Conservation (phyloP, 2,113 vertebrate genomes). For the Neogobius melanostomus region DNA sequence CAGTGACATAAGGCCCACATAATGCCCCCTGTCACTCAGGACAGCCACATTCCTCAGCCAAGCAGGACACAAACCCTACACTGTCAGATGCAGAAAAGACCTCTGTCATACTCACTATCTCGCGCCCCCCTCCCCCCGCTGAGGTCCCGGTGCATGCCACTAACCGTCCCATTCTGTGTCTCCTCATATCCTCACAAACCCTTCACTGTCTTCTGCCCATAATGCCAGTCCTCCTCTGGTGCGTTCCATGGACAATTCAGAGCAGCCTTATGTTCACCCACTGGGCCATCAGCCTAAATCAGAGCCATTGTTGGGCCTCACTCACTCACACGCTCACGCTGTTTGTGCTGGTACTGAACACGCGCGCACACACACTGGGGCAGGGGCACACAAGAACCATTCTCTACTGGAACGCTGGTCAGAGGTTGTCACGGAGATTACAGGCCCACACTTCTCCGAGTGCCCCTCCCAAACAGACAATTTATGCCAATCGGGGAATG, state of each 20-base stretch:
- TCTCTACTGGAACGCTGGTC: conserved; percentile 65
- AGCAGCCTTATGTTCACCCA: conserved; percentile 67
- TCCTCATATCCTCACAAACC: conserved; percentile 64
- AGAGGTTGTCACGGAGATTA: conserved; percentile 74
- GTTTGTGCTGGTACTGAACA: conserved; percentile 68
- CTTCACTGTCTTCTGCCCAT: conserved; percentile 69
- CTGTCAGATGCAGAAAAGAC: conserved; percentile 75
- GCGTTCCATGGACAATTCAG: conserved; percentile 76
- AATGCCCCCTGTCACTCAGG: conserved; percentile 63
- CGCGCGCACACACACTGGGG: conserved; percentile 19
- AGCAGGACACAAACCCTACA: conserved; percentile 72
- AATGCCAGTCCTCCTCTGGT: conserved; percentile 74
- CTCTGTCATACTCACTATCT: conserved; percentile 72
- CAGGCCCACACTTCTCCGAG: conserved; percentile 52
- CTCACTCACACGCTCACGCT: conserved; percentile 46
- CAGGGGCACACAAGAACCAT: conserved; percentile 65
- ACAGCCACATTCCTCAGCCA: conserved; percentile 70
- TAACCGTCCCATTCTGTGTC: conserved; percentile 58
- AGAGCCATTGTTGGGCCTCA: conserved; percentile 68
- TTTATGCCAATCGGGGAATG: conserved; percentile 67
- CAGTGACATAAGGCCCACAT: conserved; percentile 69
- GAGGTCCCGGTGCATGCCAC: conserved; percentile 70
- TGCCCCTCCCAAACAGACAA: conserved; percentile 21
- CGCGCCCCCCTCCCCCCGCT: conserved; percentile 49
- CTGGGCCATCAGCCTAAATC: conserved; percentile 68